Evolutionary conservation across 1,140 invertebrate species (phyloP).

Genomic region (Habropoda laboriosa): DNA sequence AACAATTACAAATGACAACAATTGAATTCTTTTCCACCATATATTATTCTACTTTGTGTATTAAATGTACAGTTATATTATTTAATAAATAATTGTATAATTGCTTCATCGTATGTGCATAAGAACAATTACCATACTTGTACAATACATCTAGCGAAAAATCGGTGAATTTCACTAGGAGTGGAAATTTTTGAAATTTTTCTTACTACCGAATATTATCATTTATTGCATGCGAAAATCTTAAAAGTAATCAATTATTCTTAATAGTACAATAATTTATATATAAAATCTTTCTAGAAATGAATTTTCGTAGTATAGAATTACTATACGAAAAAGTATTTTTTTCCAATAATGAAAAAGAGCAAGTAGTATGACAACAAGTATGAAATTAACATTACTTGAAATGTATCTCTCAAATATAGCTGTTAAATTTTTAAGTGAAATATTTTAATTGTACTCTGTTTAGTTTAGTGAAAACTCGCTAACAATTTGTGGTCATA

Average conservation of each 20-base stretch:
- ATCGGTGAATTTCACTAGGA: not conserved
- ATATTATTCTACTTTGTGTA: not conserved
- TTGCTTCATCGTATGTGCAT: not conserved
- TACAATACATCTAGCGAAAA: not conserved
- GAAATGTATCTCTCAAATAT: not conserved
- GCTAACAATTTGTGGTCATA: not conserved
- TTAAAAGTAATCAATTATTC: not conserved
- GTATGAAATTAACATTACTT: not conserved
- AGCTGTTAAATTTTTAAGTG: no score
- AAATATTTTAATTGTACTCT: not conserved
- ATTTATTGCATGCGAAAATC: not conserved
- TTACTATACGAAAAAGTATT: no score
- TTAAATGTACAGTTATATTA: not conserved
- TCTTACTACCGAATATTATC: not conserved
- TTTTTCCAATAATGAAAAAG: not conserved
- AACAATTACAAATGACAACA: not conserved
- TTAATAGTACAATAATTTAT: not conserved
- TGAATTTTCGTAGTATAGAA: not conserved
- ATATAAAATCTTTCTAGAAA: not conserved
- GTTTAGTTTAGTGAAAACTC: not conserved
- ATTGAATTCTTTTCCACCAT: not conserved
- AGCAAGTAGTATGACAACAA: not conserved
- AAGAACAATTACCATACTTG: not conserved
- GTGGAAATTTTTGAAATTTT: not conserved
- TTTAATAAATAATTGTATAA: no score